These are phyloP conservation scores for Acanthopleura granulata DNA, from an alignment of 2,888 invertebrate species.

Conservation along the genomic window DNA sequence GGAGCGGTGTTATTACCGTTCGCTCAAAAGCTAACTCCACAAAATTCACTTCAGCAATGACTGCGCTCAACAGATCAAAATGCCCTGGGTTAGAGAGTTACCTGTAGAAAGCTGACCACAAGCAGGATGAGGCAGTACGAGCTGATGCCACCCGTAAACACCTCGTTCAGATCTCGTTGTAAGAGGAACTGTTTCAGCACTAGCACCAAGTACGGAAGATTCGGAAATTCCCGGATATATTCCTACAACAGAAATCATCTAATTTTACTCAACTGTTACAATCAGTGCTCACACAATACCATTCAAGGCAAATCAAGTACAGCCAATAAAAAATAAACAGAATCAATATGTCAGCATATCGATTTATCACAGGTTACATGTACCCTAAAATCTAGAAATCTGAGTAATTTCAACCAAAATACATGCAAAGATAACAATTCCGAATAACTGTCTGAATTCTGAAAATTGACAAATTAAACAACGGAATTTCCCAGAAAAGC, in stretches of 20 bases:
- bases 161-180: constrained; percentile 98
- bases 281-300: no score
- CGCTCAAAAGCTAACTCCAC: no score
- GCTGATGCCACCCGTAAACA: constrained; percentile 99
- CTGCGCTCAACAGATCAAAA: no score
- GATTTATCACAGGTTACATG: not conserved
- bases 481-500: no score
- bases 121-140: constrained; percentile 98
- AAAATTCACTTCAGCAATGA: no score
- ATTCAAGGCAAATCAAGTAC: no score
- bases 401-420: not conserved
- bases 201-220: constrained; percentile 93
- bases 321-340: no score
- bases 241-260: constrained; percentile 69
- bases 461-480: not conserved
- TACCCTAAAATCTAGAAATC: not conserved
- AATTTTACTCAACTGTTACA: no score
- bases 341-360: no score
- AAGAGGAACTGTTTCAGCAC: constrained; percentile 98
- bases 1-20: no score
- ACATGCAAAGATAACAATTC: not conserved
- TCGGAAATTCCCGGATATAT: constrained; percentile 89
- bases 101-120: constrained; percentile 96
- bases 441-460: not conserved
- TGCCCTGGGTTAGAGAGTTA: constrained; percentile 52